Base-by-base conservation (phyloP, 1,140 invertebrate genomes). In the Lepidurus arcticus region DNA sequence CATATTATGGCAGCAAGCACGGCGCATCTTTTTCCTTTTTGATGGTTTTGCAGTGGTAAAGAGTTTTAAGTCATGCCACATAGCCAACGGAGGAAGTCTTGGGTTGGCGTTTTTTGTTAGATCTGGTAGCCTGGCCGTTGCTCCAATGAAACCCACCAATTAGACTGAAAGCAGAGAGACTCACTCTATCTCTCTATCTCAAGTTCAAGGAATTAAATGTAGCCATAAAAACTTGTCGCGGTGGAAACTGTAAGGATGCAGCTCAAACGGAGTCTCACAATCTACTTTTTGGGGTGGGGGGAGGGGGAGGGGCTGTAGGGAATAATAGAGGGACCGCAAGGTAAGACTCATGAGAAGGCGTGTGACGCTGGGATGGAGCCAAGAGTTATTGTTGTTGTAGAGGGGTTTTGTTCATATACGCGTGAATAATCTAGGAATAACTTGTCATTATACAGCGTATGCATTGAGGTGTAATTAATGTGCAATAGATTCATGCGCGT, bases 361-460 rank as follows among this genome's bases (percentile, higher is more conserved):
- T 21, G 53, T 65, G 53, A 11, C 16, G 53, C 16, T 65, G 53
- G 53, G 53, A 9, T 21, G 53, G 21, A 65, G 53, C 16, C 16
- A 21, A 65, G 53, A 65, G 53, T 65, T 16, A 65, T 65, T 65
- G 53, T 65, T 65, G 53, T 3, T 65, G 53, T 34, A 34, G 34
- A 34, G 53, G 21, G 21, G 53, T 65, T 65, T 65, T 13, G 53
- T 65, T 65, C 53, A 65, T 13, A 13, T 65, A 65, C 21, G 53
- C 53, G 53, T 65, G 53, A 65, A 65, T 65, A 65, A 65, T 65
- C 53, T 65, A 65, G 53, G 53, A 65, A 65, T 65, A 65, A 65
- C 53, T 65, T 65, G 53, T 65, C 53, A 65, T 65, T 65, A 65
- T n/a, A 65, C 16, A 7, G 16, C 16, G 16, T n/a, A 21, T 65